Evolutionary conservation across 2,797 vertebrate genomes (phyloP).

Genomic region (Xiphophorus birchmanni): DNA sequence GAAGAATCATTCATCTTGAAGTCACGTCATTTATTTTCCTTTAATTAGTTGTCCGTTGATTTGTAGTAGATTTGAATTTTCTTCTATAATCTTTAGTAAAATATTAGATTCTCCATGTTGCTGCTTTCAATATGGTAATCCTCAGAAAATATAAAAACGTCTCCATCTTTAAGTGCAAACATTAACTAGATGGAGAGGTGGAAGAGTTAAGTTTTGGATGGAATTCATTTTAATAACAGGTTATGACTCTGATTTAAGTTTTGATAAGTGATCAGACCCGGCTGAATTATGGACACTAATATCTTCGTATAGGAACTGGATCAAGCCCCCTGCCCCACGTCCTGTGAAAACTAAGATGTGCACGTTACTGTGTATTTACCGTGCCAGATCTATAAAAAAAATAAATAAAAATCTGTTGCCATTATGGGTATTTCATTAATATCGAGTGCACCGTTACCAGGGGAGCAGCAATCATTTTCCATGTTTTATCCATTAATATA

Average conservation of each 20-base stretch:
- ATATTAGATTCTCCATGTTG: neutral
- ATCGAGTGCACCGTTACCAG: slow-evolving; percentile 71
- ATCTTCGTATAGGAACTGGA: slow-evolving; percentile 13
- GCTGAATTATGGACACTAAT: neutral
- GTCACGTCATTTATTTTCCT: neutral
- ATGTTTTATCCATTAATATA: slow-evolving; percentile 75
- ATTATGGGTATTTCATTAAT: slow-evolving; percentile 76
- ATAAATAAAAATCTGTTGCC: slow-evolving; percentile 63
- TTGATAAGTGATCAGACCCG: neutral
- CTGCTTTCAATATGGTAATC: neutral
- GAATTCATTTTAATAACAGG: neutral
- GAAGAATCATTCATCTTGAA: neutral
- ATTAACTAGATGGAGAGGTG: neutral
- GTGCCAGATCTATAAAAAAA: slow-evolving; percentile 73
- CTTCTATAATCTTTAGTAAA: neutral
- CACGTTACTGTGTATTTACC: slow-evolving; percentile 53
- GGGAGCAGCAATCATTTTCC: slow-evolving; percentile 69
- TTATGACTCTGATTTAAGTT: neutral
- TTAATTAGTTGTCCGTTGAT: neutral
- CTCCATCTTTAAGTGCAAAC: neutral
- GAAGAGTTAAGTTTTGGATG: neutral
- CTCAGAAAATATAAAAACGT: neutral
- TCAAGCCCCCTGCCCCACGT: slow-evolving; percentile 35
- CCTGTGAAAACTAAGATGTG: slow-evolving; percentile 59
- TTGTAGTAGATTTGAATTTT: neutral